Evolutionary conservation across 53 echinoderm and acorn worm species (phyloP).

Genomic region (Astropecten irregularis): DNA sequence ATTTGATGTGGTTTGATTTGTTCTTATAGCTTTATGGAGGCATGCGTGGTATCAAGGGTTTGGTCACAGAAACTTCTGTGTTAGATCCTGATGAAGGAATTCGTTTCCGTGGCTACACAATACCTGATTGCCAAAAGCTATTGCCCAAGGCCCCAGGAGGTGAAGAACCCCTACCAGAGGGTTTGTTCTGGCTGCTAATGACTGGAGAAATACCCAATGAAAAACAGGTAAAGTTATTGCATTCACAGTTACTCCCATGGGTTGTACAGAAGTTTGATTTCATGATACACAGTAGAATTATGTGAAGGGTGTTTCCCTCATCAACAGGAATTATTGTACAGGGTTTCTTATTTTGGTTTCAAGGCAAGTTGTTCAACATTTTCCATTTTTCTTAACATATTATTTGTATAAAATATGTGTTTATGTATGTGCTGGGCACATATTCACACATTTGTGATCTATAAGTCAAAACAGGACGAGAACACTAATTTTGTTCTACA

Average conservation of each 20-base stretch:
- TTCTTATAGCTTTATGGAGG: constrained; percentile 95
- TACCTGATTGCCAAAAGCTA: constrained; percentile 91
- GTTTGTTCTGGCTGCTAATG: constrained; percentile 92
- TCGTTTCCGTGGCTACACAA: constrained; percentile 97
- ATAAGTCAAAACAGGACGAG: too few relatives aligned
- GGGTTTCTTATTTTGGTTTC: too few relatives aligned
- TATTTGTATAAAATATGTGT: too few relatives aligned
- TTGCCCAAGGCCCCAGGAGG: constrained; percentile 95
- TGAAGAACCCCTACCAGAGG: constrained; percentile 87
- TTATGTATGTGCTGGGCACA: too few relatives aligned
- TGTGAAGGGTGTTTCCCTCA: neutral
- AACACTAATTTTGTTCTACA: too few relatives aligned
- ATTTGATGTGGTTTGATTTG: too few relatives aligned
- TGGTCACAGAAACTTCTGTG: constrained; percentile 97
- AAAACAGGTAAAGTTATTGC: constrained; percentile 65
- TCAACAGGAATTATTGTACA: neutral
- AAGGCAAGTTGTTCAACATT: too few relatives aligned
- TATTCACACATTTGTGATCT: too few relatives aligned
- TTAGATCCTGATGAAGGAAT: constrained; percentile 97
- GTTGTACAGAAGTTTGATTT: too few relatives aligned
- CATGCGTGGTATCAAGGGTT: constrained; percentile 97
- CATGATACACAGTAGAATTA: neutral
- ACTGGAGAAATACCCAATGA: constrained; percentile 91
- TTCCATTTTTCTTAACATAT: too few relatives aligned
- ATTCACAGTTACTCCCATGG: too few relatives aligned